Conservation (phyloP, 1,140 invertebrate species). For the Zaprionus africanus region DNA sequence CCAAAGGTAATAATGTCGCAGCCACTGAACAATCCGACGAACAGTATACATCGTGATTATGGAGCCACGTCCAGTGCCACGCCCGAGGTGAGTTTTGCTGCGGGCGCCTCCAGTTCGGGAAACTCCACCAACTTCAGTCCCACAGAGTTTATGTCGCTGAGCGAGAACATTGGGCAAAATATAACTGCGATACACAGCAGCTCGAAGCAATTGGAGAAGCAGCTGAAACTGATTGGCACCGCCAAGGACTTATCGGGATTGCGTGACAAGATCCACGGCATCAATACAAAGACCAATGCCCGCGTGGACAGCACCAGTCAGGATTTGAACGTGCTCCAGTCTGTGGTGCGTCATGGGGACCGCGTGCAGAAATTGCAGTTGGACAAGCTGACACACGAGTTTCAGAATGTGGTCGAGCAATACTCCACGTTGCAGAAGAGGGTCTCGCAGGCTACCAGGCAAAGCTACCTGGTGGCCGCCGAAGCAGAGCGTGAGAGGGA, state of each 20-base stretch:
- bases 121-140: conserved; percentile 88
- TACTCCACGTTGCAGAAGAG: conserved; percentile 92
- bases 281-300: conserved; percentile 91
- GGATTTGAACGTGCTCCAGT: conserved; percentile 89
- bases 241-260: conserved; percentile 88
- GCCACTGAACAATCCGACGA: conserved; percentile 69
- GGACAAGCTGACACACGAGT: conserved; percentile 92
- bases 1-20: conserved; percentile 52
- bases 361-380: conserved; percentile 93
- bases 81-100: conserved; percentile 87
- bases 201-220: conserved; percentile 89
- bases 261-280: conserved; percentile 87
- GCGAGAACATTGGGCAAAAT: conserved; percentile 91
- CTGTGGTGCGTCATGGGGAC: conserved; percentile 88
- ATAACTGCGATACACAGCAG: conserved; percentile 91
- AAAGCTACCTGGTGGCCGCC: conserved; percentile 86
- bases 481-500: conserved; percentile 83
- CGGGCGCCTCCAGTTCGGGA: conserved; percentile 45
- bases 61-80: conserved; percentile 84
- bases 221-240: conserved; percentile 91
- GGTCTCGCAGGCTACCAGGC: conserved; percentile 91
- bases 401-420: conserved; percentile 90
- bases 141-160: conserved; percentile 90
- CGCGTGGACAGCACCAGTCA: conserved; percentile 90
- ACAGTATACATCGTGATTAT: conserved; percentile 84